phyloP scores from a whole-genome alignment of 1,140 invertebrate genomes.

The Drosophila persimilis region DNA sequence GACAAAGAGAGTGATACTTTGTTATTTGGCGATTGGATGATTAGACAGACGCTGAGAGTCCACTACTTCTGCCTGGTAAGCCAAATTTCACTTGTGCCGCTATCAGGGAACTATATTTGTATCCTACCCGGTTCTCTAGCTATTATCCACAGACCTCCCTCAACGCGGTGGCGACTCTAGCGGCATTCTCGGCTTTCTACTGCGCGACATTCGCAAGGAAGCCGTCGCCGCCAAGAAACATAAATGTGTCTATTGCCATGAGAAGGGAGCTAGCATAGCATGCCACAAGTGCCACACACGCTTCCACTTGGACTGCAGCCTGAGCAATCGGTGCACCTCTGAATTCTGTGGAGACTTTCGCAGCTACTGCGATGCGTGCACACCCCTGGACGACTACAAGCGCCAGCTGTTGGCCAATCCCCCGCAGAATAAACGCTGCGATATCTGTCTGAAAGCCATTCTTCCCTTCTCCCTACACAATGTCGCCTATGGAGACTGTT shows the following conservation, averaged over 20 bases:
- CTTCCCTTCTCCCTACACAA: conserved; percentile 2
- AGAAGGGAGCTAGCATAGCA: conserved; percentile 39
- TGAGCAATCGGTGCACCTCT: conserved; percentile 20
- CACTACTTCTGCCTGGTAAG: conserved; percentile 76
- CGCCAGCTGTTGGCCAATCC: conserved; percentile 19
- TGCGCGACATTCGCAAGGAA: conserved; percentile 66
- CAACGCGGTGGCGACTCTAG: conserved; percentile 59
- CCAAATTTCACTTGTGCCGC: background rate
- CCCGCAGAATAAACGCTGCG: conserved; percentile 23
- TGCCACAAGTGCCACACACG: conserved; percentile 48
- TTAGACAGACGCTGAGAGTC: conserved; percentile 40
- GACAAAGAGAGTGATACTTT: conserved; percentile 13
- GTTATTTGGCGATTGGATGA: conserved; percentile 67
- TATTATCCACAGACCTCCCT: conserved; percentile 60
- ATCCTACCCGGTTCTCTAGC: conserved; percentile 19
- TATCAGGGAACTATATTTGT: background rate
- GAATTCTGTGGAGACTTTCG: conserved; percentile 46
- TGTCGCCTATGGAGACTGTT: conserved; percentile 58
- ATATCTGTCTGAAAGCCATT: conserved; percentile 51
- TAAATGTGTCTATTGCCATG: conserved; percentile 45
- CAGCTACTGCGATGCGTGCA: conserved; percentile 51
- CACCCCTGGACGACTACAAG: conserved; percentile 43
- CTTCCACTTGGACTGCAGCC: conserved; percentile 55
- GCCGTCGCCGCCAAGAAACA: conserved; percentile 20
- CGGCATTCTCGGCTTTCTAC: conserved; percentile 67